Base-by-base conservation (phyloP, 2,888 invertebrate species). In the Chalcosyrphus nemorum region DNA sequence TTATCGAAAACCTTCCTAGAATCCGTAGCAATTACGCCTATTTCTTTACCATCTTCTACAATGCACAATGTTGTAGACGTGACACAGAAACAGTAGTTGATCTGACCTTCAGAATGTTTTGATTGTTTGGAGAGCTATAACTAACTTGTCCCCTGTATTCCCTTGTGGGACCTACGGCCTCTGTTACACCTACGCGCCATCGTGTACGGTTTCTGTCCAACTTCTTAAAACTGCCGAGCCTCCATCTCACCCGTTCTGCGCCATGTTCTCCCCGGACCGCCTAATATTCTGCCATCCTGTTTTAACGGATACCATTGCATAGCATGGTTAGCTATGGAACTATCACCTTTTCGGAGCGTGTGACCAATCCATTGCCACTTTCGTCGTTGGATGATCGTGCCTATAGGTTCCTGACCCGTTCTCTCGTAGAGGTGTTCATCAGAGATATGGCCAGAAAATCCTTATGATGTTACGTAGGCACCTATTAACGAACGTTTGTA, bases 291-390 rank as follows among this genome's bases (percentile, higher is more conserved):
- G 24, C 24, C 4, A 24, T 24, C 24, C 24, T 24, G 24, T 4
- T 2, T 24, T 24, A 19, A 11, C 3, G 43, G 61, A 21, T 61
- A 43, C 21, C 43, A 61, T 19, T 61, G 43, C 19, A 11, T 13
- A 1, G 27, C 43, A 19, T 43, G 21, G n/a, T 61, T 61, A 1
- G 24, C 21, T 11, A 24, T 43, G 4, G 43, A 24, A 24, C 24
- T 24, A 4, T 24, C 24, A 24, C 24, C 24, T 4, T 24, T 24
- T 24, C 4, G 24, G 24, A 24, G 4, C 24, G 24, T 61, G 61
- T 61, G 43, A 41, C 19, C 24, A 24, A 24, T 61, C 6, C 61
- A 61, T 43, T 61, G 21, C 61, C 43, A 61, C 38, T 61, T 61
- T 38, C 61, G 11, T 13, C 24, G 32, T 38, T 17, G 13, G 7